These are phyloP conservation scores for Glaucopsyche alexis DNA, from an alignment of 2,888 invertebrate species.

Conservation along the genomic window DNA sequence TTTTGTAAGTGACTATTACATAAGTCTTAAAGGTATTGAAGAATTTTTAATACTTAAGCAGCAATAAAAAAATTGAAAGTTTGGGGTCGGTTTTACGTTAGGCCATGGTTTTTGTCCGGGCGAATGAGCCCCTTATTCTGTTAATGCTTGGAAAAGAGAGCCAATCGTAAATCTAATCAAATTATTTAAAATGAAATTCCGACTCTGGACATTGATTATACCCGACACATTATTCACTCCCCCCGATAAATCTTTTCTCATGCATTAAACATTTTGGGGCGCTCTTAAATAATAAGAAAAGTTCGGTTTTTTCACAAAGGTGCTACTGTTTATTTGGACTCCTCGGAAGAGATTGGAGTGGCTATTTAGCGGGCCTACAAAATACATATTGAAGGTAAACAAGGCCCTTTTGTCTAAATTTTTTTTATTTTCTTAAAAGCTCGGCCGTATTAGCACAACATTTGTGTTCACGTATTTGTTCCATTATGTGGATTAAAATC, in stretches of 20 bases:
- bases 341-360: conserved; percentile 75
- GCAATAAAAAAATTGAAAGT: not conserved
- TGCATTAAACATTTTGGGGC: conserved; percentile 70
- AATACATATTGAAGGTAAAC: conserved; percentile 61
- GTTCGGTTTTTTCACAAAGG: conserved; percentile 56
- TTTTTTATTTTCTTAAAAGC: conserved; percentile 73
- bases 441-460: conserved; percentile 58
- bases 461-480: conserved; percentile 53
- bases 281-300: conserved; percentile 76
- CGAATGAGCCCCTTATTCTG: no score
- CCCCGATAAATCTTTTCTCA: conserved; percentile 65
- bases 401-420: conserved; percentile 64
- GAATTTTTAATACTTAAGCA: no score
- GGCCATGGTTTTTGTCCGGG: not conserved
- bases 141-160: not conserved
- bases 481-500: conserved; percentile 57
- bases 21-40: no score
- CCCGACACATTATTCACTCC: conserved; percentile 57
- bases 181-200: conserved; percentile 39
- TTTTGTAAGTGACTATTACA: no score
- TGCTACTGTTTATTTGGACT: conserved; percentile 71
- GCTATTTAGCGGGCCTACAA: conserved; percentile 65
- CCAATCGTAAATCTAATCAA: conserved; percentile 23
- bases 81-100: not conserved
- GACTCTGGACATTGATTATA: conserved; percentile 61